These are phyloP conservation scores for Apteryx owenii DNA, from an alignment of 2,113 vertebrate species.

Conservation along the genomic window DNA sequence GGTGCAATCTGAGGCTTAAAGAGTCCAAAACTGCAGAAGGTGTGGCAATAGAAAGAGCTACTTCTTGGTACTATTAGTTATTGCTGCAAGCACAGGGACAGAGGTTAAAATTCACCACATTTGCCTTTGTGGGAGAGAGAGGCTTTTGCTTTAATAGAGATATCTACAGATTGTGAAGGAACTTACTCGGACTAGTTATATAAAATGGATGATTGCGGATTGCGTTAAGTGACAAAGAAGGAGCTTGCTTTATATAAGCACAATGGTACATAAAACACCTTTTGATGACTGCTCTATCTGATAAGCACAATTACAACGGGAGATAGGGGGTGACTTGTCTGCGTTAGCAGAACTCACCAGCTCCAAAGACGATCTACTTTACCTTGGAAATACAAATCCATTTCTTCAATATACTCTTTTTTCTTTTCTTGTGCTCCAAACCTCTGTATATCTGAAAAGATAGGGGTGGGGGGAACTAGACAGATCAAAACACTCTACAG, in stretches of 20 bases:
- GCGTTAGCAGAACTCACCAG: not conserved
- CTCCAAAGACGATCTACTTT: not conserved
- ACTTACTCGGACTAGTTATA: not conserved
- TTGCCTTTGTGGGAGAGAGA: not conserved
- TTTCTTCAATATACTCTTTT: not conserved
- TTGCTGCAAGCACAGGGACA: not conserved
- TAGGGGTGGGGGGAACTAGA: rapidly evolving
- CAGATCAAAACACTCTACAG: not conserved
- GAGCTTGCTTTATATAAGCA: not conserved
- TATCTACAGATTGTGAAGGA: not conserved
- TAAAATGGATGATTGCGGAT: not conserved
- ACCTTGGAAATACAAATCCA: not conserved
- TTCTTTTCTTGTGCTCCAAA: not conserved
- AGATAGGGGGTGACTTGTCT: not conserved
- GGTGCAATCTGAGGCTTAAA: not conserved
- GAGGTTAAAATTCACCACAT: not conserved
- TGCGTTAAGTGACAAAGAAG: not conserved
- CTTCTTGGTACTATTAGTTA: not conserved
- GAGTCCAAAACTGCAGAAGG: not conserved
- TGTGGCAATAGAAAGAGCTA: not conserved
- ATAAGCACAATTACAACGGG: not conserved
- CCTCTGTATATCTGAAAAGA: not conserved
- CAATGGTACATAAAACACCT: not conserved
- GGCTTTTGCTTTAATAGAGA: not conserved
- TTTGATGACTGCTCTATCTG: not conserved